Conservation (phyloP, 2,113 vertebrate genomes). For the Callocephalon fimbriatum region DNA sequence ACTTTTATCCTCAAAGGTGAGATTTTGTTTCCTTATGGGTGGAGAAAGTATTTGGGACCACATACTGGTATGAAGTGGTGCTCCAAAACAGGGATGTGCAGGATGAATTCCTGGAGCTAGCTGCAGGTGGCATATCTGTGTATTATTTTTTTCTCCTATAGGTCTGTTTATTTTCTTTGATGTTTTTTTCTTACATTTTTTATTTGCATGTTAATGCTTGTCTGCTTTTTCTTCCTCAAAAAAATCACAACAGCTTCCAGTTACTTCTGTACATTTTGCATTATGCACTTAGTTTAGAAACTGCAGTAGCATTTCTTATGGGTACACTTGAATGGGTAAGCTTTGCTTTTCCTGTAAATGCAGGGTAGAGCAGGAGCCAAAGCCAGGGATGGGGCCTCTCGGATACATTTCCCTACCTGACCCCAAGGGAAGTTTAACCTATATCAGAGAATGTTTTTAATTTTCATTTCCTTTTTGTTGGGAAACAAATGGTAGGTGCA, state of each 20-base stretch:
- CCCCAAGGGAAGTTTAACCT: background rate
- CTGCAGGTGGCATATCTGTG: fast-evolving
- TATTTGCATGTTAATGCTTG: background rate
- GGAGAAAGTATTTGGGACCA: background rate
- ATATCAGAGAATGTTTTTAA: background rate
- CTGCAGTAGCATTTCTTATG: background rate
- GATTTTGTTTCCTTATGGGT: background rate
- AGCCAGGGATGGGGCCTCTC: background rate
- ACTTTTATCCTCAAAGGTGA: slow-evolving; percentile 81
- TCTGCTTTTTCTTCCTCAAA: background rate
- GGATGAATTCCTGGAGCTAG: background rate
- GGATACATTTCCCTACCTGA: background rate
- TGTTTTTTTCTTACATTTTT: background rate
- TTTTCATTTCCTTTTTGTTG: background rate
- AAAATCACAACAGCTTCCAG: background rate
- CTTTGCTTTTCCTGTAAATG: background rate
- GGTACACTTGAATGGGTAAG: background rate
- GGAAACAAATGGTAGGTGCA: background rate
- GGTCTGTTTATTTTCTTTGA: background rate
- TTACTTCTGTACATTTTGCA: background rate
- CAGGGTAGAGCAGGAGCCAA: background rate
- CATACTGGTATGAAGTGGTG: fast-evolving
- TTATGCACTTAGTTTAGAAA: background rate
- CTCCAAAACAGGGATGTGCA: background rate
- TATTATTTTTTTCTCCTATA: background rate